These are phyloP conservation scores for Glaucidium brasilianum DNA, from an alignment of 2,113 vertebrate genomes.

Conservation along the genomic window DNA sequence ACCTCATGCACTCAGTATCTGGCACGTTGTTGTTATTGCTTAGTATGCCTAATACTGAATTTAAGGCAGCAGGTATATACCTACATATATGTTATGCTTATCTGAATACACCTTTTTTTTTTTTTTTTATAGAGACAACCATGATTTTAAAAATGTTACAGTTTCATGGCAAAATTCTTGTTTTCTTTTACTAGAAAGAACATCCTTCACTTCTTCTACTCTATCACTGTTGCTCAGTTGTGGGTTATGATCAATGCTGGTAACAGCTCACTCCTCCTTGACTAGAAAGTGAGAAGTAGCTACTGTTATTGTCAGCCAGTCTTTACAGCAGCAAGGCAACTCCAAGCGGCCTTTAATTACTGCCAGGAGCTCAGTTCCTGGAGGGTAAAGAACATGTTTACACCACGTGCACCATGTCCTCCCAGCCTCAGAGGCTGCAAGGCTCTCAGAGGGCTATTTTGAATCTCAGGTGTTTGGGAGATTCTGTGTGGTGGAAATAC, in stretches of 20 bases:
- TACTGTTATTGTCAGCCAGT: background rate
- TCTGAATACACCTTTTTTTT: background rate
- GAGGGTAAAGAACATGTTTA: background rate
- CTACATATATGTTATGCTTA: background rate
- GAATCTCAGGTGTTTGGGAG: background rate
- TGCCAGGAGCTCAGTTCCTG: background rate
- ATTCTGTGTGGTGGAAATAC: background rate
- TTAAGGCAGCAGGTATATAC: background rate
- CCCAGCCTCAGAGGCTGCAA: background rate
- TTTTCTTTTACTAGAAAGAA: background rate
- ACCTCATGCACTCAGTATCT: background rate
- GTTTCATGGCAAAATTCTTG: background rate
- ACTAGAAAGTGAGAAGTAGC: background rate
- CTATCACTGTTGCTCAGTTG: background rate
- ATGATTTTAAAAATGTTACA: background rate
- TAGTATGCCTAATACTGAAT: background rate
- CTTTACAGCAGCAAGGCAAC: background rate
- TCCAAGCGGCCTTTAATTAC: background rate
- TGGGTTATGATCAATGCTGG: background rate
- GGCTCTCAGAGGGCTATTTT: background rate
- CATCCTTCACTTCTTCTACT: background rate
- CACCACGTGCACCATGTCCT: rapidly evolving
- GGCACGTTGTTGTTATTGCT: background rate
- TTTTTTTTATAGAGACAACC: background rate
- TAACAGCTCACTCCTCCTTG: background rate